A percentile compares a stretch with the other conserved stretches of the same genome.
These are phyloP conservation scores for Odobenus rosmarus DNA, from an alignment of 2,113 vertebrate species.

Conservation along the genomic window DNA sequence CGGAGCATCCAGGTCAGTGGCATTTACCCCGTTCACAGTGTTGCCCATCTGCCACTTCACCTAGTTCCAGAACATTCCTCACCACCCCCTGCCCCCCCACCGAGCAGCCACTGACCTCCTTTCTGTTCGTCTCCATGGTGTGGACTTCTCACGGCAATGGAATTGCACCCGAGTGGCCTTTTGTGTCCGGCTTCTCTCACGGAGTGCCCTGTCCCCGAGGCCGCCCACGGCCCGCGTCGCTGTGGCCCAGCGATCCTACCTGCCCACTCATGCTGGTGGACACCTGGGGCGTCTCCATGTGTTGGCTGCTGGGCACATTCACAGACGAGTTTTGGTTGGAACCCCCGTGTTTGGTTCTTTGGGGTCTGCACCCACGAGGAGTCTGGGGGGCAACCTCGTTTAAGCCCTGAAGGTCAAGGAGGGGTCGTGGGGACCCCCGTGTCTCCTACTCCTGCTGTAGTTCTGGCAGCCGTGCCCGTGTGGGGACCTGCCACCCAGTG, in stretches of 20 bases:
- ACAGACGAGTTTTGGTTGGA: not conserved
- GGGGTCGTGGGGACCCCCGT: not conserved
- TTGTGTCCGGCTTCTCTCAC: not conserved
- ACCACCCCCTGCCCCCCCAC: not conserved
- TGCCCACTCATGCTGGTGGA: not conserved
- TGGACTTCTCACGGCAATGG: not conserved
- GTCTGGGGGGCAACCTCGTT: not conserved
- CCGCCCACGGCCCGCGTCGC: accelerated
- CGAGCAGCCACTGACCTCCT: not conserved
- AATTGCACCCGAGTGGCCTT: not conserved
- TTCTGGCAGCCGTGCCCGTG: accelerated
- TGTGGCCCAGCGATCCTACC: not conserved
- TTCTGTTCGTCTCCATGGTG: not conserved
- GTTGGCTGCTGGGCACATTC: not conserved
- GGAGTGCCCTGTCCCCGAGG: not conserved
- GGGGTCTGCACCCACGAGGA: not conserved
- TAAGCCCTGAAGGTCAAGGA: not conserved
- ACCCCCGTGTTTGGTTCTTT: not conserved
- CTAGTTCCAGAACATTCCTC: not conserved
- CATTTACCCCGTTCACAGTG: not conserved
- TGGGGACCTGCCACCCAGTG: accelerated
- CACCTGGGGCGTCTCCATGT: not conserved
- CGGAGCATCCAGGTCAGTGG: accelerated
- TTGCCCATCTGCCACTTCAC: not conserved
- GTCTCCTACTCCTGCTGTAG: accelerated